Evolutionary conservation across 2,797 vertebrate species (phyloP), one percentile per base, ranked within the genome.

Genomic region (Bradypus variegatus): DNA sequence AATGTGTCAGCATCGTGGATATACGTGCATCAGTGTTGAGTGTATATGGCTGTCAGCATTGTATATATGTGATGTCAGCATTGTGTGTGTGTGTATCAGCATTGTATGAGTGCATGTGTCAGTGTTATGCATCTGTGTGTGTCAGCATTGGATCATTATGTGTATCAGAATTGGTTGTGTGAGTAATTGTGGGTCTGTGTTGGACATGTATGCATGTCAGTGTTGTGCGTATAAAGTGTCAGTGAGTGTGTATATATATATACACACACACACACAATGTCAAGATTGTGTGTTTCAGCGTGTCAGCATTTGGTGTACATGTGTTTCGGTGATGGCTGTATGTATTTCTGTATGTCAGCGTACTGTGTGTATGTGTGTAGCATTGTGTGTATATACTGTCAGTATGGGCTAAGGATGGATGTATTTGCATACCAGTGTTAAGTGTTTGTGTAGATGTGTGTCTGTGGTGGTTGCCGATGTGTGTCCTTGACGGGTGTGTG

Each of bases 381-480:
- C 18, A 60, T 23, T 69, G 33, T 18, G 38, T 72, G 70, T 25
- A 2, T 73, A 38, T 72, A 38, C 2, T 12, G 23, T 41, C 70
- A 45, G n/a, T 45, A 73, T 27, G 45, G 38, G 25, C 27, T 13
- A 18, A 21, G 9, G 31, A 15, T n/a, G 58, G 58, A n/a, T 16
- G 6, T 5, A 8, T 29, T 8, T 10, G 29, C 2, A 1, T 21
- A 6, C 1, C 38, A 12, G 70, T 29, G 38, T 29, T n/a, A 21
- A 58, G 58, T 21, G 58, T 23, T 41, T 58, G 60, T 60, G 41
- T 65, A 18, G 19, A n/a, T 38, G 5, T 67, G 15, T 29, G 7
- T 82, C 19, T 25, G 27, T 45, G 33, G 45, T 33, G 6, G 9
- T 3, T 19, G 33, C 15, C 7, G 8, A n/a, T n/a, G 33, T 67